Evolutionary conservation across 2,797 vertebrate genomes (phyloP), one percentile per base, ranked within the genome.

Genomic region (Eutrigla gurnardus): DNA sequence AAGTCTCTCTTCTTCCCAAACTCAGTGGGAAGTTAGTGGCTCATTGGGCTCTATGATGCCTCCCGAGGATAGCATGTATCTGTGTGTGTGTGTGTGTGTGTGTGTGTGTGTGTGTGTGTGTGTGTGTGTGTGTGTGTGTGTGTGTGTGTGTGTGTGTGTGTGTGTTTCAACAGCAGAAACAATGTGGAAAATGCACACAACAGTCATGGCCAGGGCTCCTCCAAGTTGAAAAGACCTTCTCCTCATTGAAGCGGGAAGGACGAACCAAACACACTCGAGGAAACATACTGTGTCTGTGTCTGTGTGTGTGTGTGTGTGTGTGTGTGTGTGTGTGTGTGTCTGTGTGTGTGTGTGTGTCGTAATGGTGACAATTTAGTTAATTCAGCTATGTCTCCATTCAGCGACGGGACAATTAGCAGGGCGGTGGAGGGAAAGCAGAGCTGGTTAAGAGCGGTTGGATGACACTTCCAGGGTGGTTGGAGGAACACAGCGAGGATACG

Each of bases 371-470:
- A 87, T 88, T 78, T 75, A 79, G 84, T 70, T 75, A 82, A 88
- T 86, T 85, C 85, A 86, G 83, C 78, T 68, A 72, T 67, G 64
- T 78, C 80, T 90, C 82, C 60, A 79, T 89, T 87, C 83, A 89
- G 77, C 25, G 6, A 10, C 64, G 7, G 77, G 49, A 87, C 86
- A 90, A 90, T 89, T 70, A 75, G 60, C 13, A 15, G 43, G 78
- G 75, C 71, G 77, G 76, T 72, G 81, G 65, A 73, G 52, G 77
- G 82, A 55, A 61, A 60, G 77, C 14, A 35, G 81, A 47, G 53
- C 36, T 6, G 52, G 69, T 62, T 74, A 55, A 80, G 73, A 64
- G 73, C 2, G 39, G 80, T 70, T 83, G 80, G 86, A 64, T 83
- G 86, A 82, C 84, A 87, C 82, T 84, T 86, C 65, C 76, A 78